A percentile compares a stretch with the other conserved stretches of the same genome.
phyloP scores from a whole-genome alignment of 2,888 invertebrate species.

The Tenthredo scrophulariae region DNA sequence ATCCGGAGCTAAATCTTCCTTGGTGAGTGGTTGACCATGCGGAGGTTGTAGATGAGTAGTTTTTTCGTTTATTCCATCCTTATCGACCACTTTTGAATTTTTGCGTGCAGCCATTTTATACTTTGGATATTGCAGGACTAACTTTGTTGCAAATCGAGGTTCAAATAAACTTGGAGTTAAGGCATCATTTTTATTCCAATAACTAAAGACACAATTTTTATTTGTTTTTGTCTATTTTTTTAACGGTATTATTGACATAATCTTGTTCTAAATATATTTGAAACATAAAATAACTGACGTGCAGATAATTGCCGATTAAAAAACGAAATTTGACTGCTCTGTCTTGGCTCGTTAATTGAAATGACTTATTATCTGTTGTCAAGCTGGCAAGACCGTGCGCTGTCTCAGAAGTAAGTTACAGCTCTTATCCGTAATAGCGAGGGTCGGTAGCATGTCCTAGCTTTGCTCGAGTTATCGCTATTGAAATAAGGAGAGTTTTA shows the following conservation, averaged over 20 bases:
- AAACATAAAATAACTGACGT: neutral
- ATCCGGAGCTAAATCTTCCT: slow-evolving; percentile 85
- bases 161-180: neutral
- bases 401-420: slow-evolving; percentile 24
- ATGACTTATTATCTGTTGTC: slow-evolving; percentile 17
- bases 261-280: slow-evolving; percentile 2
- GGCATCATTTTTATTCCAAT: neutral
- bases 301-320: neutral
- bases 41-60: neutral
- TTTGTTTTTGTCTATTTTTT: neutral
- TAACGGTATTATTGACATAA: neutral
- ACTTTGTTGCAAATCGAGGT: neutral
- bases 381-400: neutral
- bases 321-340: neutral
- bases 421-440: slow-evolving; percentile 20
- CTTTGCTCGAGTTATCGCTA: slow-evolving; percentile 35
- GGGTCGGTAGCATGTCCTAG: slow-evolving; percentile 3
- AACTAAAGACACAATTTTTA: neutral
- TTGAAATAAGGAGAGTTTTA: slow-evolving; percentile 4
- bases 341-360: slow-evolving; percentile 13
- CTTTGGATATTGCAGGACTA: neutral
- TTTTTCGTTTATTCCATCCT: slow-evolving; percentile 57
- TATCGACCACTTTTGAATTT: slow-evolving; percentile 41
- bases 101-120: neutral
- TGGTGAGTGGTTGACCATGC: slow-evolving; percentile 30